These are phyloP conservation scores for Alethe castanea DNA, from an alignment of 2,113 vertebrate genomes.

Conservation along the genomic window DNA sequence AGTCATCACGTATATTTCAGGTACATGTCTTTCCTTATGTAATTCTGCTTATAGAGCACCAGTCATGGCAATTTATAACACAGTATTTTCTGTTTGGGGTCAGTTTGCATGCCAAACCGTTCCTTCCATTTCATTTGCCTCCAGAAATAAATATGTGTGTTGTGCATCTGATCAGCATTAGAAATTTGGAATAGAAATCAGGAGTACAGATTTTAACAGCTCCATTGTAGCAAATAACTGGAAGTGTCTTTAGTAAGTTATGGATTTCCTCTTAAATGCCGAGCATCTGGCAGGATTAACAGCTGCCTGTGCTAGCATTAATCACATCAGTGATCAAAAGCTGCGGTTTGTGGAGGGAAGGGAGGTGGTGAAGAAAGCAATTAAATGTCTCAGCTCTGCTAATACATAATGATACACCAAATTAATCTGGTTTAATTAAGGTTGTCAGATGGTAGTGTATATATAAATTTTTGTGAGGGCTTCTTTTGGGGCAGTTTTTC, in stretches of 20 bases:
- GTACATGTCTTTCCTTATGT: background rate
- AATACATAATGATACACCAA: background rate
- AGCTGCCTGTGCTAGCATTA: background rate
- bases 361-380: accelerated
- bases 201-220: background rate
- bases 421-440: background rate
- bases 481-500: background rate
- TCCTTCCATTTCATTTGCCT: background rate
- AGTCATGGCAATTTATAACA: accelerated
- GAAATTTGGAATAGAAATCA: background rate
- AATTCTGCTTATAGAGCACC: background rate
- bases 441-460: background rate
- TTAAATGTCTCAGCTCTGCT: background rate
- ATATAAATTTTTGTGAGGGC: background rate
- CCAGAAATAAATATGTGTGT: background rate
- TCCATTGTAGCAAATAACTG: background rate
- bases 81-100: background rate
- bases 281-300: background rate
- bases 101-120: background rate
- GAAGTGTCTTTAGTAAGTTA: background rate
- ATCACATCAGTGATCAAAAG: background rate
- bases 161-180: background rate
- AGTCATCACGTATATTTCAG: accelerated
- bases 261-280: background rate
- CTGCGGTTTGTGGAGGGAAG: background rate